Base-by-base conservation (phyloP, 2,113 vertebrate species). In the Enhydra lutris region DNA sequence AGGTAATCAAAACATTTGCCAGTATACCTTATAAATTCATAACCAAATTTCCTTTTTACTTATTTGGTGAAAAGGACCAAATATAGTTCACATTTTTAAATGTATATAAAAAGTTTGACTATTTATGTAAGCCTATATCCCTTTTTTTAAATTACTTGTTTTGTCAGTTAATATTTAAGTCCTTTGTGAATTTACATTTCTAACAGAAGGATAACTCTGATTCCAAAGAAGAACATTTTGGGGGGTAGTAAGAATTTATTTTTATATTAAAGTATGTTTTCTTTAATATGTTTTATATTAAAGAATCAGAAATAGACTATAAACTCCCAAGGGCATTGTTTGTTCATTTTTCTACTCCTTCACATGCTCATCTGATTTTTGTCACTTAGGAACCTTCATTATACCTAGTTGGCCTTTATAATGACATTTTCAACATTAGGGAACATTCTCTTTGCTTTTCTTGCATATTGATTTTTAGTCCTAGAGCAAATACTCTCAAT, bases 381-480 rank as follows among this genome's bases (percentile, higher is more conserved):
- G 69, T 85, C 79, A 91, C 73, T 45, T 85, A 74, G 15, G 29
- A 94, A 73, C 29, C 31, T 94, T 95, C 52, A 79, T 95, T 97
- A 95, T 23, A 67, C 82, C 84, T 97, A 24, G 18, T 97, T 97
- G 63, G 78, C 85, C 94, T 98, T 98, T 97, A 97, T 86, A 50
- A 83, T 95, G 57, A 69, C 89, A 88, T 91, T 96, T 97, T 80
- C 45, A 87, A 84, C 91, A 21, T 83, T 90, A 50, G 65, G 29
- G 47, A 98, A 50, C 20, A 55, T 97, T 98, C 91, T 96, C 36
- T 89, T 97, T 7, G 52, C 84, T 98, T 97, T 98, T 97, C 88
- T 97, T 96, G 73, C 23, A 42, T 92, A 97, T 87, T 97, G 97
- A 98, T 97, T 96, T 98, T 98, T 88, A 98, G 1, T 97, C 95